Evolutionary conservation across 2,888 invertebrate genomes (phyloP), one percentile per base, ranked within the genome.

Genomic region (Agonopterix heracliana): DNA sequence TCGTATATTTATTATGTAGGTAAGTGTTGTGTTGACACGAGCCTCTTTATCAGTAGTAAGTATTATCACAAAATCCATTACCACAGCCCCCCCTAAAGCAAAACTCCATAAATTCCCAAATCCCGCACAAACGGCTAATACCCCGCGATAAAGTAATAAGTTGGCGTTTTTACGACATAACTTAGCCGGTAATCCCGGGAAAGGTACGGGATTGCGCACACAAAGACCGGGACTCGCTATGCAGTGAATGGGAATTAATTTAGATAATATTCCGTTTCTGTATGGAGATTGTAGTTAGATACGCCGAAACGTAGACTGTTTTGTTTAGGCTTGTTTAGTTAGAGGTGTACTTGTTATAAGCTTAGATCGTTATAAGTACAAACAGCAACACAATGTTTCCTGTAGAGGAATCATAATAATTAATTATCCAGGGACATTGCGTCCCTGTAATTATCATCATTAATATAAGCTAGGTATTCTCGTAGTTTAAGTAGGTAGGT

Each of bases 111-210:
- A 44, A 43, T 44, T 34, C 44, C 36, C 10, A 13, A 45, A 45
- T 13, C 40, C 10, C 14, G 17, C 40, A n/a, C 38, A 44, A 41
- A 36, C 41, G 14, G 46, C 46, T 52, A 48, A 52, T 49, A 44
- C 44, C 8, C n/a, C 14, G 43, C 51, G 51, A 52, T 52, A 52
- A 52, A 48, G 51, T 48, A 46, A 51, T 46, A 51, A 48, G 46
- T 51, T 48, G 45, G 34, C 40, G 34, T 53, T 56, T 54, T 56
- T 54, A 54, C 50, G 54, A 50, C 44, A 11, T 44, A 56, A 54
- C 51, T 54, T 52, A 5, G 45, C 44, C 44, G 48, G 46, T 54
- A 53, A 56, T 51, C 51, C 51, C 43, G 13, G 43, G 13, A 41
- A 35, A 47, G 44, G 43, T 49, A 34, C 44, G 46, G 49, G 44